Conservation (phyloP, 2,113 vertebrate genomes). For the Tautogolabrus adspersus region DNA sequence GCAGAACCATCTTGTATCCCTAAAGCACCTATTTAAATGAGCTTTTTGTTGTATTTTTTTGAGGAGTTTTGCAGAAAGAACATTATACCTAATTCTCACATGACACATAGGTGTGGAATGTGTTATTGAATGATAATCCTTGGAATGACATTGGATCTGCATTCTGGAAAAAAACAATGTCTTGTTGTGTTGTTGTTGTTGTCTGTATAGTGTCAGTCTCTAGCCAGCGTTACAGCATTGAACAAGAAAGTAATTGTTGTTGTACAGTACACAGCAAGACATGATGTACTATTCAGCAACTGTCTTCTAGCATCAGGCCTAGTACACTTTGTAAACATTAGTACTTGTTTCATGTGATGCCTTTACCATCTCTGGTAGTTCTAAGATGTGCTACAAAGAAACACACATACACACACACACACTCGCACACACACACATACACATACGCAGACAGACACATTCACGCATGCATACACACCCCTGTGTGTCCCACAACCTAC, state of each 20-base stretch:
- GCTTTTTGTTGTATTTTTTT: too few species aligned
- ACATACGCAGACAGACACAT: too few species aligned
- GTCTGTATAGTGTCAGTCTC: not conserved
- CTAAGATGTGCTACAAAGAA: not conserved
- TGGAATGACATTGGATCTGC: not conserved
- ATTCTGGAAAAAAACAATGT: not conserved
- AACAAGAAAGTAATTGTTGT: not conserved
- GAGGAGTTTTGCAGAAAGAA: not conserved
- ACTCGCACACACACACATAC: too few species aligned
- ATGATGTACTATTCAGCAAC: not conserved
- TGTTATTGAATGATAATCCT: not conserved
- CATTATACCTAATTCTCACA: not conserved
- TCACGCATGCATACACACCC: not conserved
- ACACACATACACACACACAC: too few species aligned
- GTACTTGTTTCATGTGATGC: not conserved
- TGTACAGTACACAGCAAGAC: not conserved
- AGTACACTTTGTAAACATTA: not conserved
- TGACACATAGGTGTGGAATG: not conserved
- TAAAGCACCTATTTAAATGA: too few species aligned
- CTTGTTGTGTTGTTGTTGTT: not conserved
- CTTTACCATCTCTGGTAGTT: not conserved
- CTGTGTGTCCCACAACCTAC: not conserved
- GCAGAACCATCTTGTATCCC: too few species aligned
- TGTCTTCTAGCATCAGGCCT: not conserved
- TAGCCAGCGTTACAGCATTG: not conserved